Evolutionary conservation across 2,797 vertebrate species (phyloP), one percentile per base, ranked within the genome.

Genomic region (Scarus forsteni): DNA sequence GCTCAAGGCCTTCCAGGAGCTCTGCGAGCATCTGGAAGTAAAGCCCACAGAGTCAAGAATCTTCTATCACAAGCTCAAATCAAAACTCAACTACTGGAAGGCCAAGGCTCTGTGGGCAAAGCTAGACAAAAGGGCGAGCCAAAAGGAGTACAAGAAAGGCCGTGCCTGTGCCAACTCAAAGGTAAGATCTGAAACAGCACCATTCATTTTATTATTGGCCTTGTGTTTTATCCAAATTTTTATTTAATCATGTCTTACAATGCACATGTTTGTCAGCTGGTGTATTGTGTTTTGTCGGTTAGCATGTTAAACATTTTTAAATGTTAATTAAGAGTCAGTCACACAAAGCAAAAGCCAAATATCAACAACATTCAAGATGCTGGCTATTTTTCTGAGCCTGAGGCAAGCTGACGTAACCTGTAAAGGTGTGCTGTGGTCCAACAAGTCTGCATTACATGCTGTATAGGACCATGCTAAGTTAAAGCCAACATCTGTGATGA

Each of bases 21-120:
- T 99, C 54, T 99, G 98, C 2, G 97, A 99, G 73, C 90, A 96
- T 75, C 92, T 99, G 75, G 97, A 99, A 2, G 93, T 99, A 45
- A 96, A 96, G 86, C 97, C 97, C 38, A 94, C 86, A 46, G 97
- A 98, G 75, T 96, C 95, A 85, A 95, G 95, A 64, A 93, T 97
- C 80, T 99, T 99, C 91, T 99, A 99, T 78, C 97, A 97, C 88
- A 99, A 97, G 83, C 96, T 99, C 79, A 99, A 99, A 91, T 97
- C 98, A 84, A 98, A 96, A 84, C 96, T 99, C 63, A 99, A 97
- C 94, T 99, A 99, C 89, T 99, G 98, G 98, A 99, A 97, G 93
- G 98, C 98, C 81, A 99, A 99, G 93, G 98, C 98, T 6, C 95
- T 99, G 53, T 99, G 98, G 97, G 95, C 95, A 45, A 99, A 99